Evolutionary conservation across 2,113 vertebrate species (phyloP), one percentile per base, ranked within the genome.

Genomic region (Zosterops pallidus): DNA sequence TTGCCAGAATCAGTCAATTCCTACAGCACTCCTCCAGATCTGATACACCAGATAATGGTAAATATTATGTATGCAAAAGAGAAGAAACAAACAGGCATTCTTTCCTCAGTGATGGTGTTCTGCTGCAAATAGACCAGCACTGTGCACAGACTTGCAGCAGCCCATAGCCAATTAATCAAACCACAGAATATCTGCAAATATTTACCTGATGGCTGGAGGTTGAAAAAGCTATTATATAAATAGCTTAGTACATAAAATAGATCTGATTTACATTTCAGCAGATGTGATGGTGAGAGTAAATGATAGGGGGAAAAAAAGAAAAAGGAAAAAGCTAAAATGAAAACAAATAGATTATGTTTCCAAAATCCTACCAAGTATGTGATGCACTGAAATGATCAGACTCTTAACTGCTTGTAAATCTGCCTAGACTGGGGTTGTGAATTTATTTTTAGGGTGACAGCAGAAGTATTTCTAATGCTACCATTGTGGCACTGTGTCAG

Each of bases 361-460:
- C 67, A 89, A 89, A 95, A 76, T 91, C 28, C 44, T 87, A 68
- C 77, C 52, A 60, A 93, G 69, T 72, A 39, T 62, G 37, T 69
- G 57, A 84, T 92, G 53, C 65, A 53, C 50, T 84, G 74, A 90
- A 96, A 76, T 89, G 62, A 83, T 94, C 91, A 67, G 77, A 35
- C 80, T 80, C 52, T 94, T 94, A 93, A 69, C 86, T 96, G 94
- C 92, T 94, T 94, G 83, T 96, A 96, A 96, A 95, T 97, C 90
- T 94, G 80, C 55, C 83, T 76, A 20, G 70, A 33, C 46, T 63
- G 33, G 22, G 20, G 17, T 52, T 86, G 46, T 89, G 76, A 74
- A 83, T 83, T 91, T 70, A 83, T 68, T 92, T 96, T 92, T 63
- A 65, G 41, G 26, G 41, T 55, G 81, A 83, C 86, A 90, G 83